Percentiles rank a stretch among this genome's conserved stretches.
These are phyloP conservation scores for Taeniopygia guttata DNA, from an alignment of 2,797 vertebrate species.

Conservation along the genomic window DNA sequence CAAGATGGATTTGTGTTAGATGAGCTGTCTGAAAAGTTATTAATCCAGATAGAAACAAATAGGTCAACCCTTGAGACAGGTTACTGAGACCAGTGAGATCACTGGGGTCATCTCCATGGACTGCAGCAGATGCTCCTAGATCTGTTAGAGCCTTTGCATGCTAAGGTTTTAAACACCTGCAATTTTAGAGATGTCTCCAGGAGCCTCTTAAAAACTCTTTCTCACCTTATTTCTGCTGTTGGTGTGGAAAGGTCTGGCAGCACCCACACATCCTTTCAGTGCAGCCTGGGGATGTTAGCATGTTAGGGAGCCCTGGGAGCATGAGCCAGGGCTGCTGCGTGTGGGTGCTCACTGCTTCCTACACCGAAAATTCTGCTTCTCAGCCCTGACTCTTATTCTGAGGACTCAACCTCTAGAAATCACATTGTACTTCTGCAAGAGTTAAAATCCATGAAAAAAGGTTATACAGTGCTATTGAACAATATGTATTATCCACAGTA, in stretches of 20 bases:
- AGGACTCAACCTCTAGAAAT: neutral
- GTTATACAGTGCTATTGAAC: neutral
- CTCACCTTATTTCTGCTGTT: neutral
- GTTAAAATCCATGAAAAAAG: conserved; percentile 17
- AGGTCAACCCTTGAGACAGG: neutral
- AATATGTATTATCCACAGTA: neutral
- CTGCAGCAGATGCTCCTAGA: neutral
- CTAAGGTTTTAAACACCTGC: neutral
- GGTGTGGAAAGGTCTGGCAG: neutral
- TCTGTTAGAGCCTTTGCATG: neutral
- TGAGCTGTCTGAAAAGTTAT: neutral
- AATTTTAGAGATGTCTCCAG: neutral
- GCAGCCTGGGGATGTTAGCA: neutral
- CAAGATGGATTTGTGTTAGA: neutral
- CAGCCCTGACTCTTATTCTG: neutral
- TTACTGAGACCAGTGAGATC: neutral
- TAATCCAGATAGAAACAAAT: neutral
- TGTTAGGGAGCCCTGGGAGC: neutral
- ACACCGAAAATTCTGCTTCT: neutral
- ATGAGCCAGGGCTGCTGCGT: neutral
- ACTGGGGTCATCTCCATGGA: neutral
- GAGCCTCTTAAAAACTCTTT: neutral
- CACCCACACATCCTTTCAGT: accelerated
- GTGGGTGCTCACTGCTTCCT: neutral
- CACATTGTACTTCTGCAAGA: neutral